Percentiles rank a stretch among this genome's conserved stretches.
Conservation (phyloP, 1,140 invertebrate species). For the Bombus vancouverensis region DNA sequence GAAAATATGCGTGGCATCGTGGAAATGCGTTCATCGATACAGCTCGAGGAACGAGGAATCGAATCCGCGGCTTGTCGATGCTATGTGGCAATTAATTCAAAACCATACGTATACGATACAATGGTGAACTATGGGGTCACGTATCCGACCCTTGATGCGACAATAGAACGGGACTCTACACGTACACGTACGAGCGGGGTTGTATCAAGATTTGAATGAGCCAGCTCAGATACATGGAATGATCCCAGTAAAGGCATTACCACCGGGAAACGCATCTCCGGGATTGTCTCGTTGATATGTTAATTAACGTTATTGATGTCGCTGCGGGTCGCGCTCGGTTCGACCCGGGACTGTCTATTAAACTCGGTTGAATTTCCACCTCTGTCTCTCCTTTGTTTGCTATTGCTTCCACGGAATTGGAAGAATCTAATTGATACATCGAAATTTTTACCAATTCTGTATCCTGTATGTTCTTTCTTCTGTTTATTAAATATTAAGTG, state of each 20-base stretch:
- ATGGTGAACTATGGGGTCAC: constrained; percentile 52
- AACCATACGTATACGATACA: constrained; percentile 57
- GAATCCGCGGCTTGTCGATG: constrained; percentile 7
- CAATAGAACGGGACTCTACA: constrained; percentile 42
- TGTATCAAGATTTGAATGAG: constrained; percentile 61
- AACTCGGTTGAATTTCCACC: background rate
- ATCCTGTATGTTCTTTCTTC: background rate
- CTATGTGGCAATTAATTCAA: constrained; percentile 64
- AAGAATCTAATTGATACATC: background rate
- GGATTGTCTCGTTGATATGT: constrained; percentile 67
- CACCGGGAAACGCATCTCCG: constrained; percentile 54
- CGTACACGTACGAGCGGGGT: background rate
- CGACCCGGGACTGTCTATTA: constrained; percentile 12
- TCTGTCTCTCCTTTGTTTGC: background rate
- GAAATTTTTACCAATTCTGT: background rate
- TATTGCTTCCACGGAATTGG: background rate
- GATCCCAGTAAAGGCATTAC: constrained; percentile 45
- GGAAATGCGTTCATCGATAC: background rate
- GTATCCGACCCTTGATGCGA: constrained; percentile 52
- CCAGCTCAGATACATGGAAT: constrained; percentile 56
- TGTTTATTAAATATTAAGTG: background rate
- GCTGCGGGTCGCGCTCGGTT: background rate
- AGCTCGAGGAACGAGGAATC: background rate
- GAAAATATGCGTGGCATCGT: constrained; percentile 8
- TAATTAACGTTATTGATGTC: constrained; percentile 73